Conservation (phyloP, 2,888 invertebrate genomes). For the Melanchra persicariae region DNA sequence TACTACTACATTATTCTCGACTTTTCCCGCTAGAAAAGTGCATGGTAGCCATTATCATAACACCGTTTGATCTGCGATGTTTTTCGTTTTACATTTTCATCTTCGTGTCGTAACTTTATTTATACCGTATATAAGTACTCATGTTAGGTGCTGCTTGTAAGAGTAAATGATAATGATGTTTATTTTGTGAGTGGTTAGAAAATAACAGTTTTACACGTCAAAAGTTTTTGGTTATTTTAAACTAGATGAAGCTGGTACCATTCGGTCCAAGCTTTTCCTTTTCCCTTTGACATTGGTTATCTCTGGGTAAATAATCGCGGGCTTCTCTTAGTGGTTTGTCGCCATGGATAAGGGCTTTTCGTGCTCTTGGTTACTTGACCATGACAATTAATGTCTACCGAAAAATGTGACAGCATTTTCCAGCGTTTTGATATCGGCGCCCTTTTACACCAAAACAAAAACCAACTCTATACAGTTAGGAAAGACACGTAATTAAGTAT, state of each 20-base stretch:
- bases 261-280: not conserved
- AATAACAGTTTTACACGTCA: too few relatives aligned
- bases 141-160: not conserved
- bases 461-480: not conserved
- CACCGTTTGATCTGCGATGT: not conserved
- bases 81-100: not conserved
- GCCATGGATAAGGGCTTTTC: not conserved
- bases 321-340: not conserved
- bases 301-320: not conserved
- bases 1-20: not conserved
- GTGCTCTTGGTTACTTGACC: not conserved
- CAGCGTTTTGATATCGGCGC: not conserved
- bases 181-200: too few relatives aligned
- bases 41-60: not conserved
- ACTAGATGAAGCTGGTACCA: not conserved
- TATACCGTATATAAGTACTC: too few relatives aligned
- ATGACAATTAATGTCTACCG: not conserved
- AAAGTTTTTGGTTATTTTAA: too few relatives aligned
- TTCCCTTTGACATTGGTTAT: not conserved
- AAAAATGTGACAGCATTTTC: not conserved
- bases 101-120: not conserved
- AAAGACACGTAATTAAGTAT: conserved; percentile 27
- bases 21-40: not conserved
- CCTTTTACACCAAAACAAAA: not conserved
- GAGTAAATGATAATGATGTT: too few relatives aligned